These are phyloP conservation scores for Aquatica leii DNA, from an alignment of 2,888 invertebrate genomes.

Conservation along the genomic window DNA sequence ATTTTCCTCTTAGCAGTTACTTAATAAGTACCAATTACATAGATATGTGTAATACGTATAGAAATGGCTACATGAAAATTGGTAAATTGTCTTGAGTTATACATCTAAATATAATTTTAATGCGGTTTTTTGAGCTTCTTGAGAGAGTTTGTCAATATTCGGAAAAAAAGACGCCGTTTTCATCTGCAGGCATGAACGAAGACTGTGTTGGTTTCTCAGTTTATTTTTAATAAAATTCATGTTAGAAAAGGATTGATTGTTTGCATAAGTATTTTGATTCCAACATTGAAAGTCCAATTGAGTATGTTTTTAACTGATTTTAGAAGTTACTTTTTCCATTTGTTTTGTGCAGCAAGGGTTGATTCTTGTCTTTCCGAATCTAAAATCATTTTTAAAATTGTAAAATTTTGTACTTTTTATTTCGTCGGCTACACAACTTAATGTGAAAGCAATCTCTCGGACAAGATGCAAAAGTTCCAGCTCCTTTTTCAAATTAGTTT, in stretches of 20 bases:
- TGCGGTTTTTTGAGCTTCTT: neutral
- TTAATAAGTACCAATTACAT: neutral
- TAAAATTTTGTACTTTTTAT: neutral
- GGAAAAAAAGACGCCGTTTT: slow-evolving; percentile 4
- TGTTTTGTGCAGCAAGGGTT: neutral
- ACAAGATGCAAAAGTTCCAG: no score
- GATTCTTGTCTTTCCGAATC: neutral
- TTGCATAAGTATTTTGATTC: slow-evolving; percentile 1
- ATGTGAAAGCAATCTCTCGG: no score
- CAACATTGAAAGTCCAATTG: slow-evolving; percentile 1
- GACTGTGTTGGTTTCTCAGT: neutral
- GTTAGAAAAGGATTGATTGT: slow-evolving; percentile 1
- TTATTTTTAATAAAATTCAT: neutral
- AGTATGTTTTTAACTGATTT: neutral
- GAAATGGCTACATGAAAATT: neutral
- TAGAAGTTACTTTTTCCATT: neutral
- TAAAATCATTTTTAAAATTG: neutral
- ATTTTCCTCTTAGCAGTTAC: neutral
- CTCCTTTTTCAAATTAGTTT: no score
- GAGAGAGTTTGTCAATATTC: slow-evolving; percentile 2
- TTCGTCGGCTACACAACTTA: no score
- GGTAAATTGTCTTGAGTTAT: neutral
- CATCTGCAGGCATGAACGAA: slow-evolving; percentile 2
- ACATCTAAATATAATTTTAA: slow-evolving; percentile 1
- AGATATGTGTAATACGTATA: neutral